Conservation (phyloP, 1,140 invertebrate species). For the Scaptomyza graminum region DNA sequence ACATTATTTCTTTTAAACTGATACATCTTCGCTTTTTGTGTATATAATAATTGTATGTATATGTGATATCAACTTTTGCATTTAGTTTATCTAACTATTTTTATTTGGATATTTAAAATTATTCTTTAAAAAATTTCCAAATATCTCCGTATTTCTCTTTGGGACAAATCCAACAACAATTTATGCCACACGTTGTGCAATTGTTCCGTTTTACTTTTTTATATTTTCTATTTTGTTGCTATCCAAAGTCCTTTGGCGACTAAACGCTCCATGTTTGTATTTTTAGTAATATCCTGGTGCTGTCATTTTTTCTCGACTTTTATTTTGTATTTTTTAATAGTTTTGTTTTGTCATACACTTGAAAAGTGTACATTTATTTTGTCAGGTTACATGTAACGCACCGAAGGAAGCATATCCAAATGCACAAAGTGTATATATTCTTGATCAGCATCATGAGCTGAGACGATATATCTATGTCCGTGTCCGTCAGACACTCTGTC, state of each 20-base stretch:
- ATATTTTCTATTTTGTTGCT: constrained; percentile 23
- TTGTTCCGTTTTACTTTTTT: not conserved
- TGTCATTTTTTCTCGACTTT: constrained; percentile 12
- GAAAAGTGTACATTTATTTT: too few relatives aligned
- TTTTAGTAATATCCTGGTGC: constrained; percentile 30
- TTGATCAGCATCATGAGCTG: too few relatives aligned
- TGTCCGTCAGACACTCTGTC: too few relatives aligned
- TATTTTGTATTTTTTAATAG: constrained; percentile 1
- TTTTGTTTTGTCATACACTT: too few relatives aligned
- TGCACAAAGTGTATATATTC: too few relatives aligned
- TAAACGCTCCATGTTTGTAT: constrained; percentile 42
- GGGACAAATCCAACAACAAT: constrained; percentile 20
- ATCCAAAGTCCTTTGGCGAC: constrained; percentile 48
- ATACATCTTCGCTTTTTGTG: too few relatives aligned
- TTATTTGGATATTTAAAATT: not conserved
- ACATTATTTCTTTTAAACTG: too few relatives aligned
- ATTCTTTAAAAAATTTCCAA: constrained; percentile 1
- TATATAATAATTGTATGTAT: too few relatives aligned
- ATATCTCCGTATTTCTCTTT: constrained; percentile 1
- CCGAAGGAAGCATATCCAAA: too few relatives aligned
- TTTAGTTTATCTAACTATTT: not conserved
- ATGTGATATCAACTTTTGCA: not conserved
- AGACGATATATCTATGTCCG: too few relatives aligned
- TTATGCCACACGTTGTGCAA: constrained; percentile 27
- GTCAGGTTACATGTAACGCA: too few relatives aligned